These are phyloP conservation scores for Charanyca ferruginea DNA, from an alignment of 2,888 invertebrate genomes.

Conservation along the genomic window DNA sequence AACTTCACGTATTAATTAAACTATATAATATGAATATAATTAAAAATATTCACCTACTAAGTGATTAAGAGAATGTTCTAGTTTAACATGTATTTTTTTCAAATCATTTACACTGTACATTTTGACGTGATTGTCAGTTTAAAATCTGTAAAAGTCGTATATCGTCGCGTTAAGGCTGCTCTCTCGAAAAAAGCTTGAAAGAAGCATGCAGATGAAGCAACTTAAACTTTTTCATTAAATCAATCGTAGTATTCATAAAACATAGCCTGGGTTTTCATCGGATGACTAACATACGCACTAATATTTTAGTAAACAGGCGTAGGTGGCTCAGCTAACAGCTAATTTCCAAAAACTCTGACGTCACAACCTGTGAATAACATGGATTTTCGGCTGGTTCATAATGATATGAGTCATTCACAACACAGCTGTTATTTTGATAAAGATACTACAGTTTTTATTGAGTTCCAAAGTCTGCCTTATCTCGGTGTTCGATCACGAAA, in stretches of 20 bases:
- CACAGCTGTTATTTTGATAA: slow-evolving; percentile 27
- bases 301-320: slow-evolving; percentile 27
- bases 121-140: too few relatives aligned
- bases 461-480: slow-evolving; percentile 33
- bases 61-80: too few relatives aligned
- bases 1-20: too few relatives aligned
- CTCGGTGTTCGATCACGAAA: slow-evolving; percentile 31
- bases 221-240: background rate
- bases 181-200: too few relatives aligned
- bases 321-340: slow-evolving; percentile 16
- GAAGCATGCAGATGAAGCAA: too few relatives aligned
- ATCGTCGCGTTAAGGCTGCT: too few relatives aligned
- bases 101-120: too few relatives aligned
- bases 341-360: slow-evolving; percentile 55
- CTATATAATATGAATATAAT: too few relatives aligned
- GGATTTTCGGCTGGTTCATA: slow-evolving; percentile 46
- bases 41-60: too few relatives aligned
- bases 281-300: slow-evolving; percentile 46
- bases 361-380: slow-evolving; percentile 32
- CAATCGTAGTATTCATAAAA: background rate
- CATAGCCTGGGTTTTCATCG: slow-evolving; percentile 21
- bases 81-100: too few relatives aligned
- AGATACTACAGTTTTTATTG: slow-evolving; percentile 45
- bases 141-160: too few relatives aligned
- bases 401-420: slow-evolving; percentile 41